Evolutionary conservation across 1,140 invertebrate genomes (phyloP).

Genomic region (Amyelois transitella): DNA sequence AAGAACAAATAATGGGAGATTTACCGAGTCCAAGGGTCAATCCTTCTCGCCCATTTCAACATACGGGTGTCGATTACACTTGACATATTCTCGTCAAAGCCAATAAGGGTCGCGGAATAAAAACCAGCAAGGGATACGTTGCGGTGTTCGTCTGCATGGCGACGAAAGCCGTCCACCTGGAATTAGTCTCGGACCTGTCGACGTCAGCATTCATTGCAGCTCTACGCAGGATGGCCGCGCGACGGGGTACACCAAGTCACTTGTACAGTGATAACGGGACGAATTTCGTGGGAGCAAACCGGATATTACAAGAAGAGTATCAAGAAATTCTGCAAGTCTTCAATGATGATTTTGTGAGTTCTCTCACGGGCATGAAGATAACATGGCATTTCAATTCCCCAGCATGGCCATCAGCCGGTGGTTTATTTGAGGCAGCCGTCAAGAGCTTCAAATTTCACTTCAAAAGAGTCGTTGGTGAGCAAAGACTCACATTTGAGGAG

Average conservation of each 20-base stretch:
- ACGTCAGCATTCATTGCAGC: slow-evolving; percentile 5
- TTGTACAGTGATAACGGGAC: slow-evolving; percentile 6
- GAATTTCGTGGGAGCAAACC: slow-evolving; percentile 5
- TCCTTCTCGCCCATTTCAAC: slow-evolving; percentile 1
- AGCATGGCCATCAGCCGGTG: not conserved
- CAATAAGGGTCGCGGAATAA: slow-evolving; percentile 4
- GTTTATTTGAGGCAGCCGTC: not conserved
- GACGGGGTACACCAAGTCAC: slow-evolving; percentile 2
- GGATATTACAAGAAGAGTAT: slow-evolving; percentile 3
- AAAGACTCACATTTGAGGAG: slow-evolving; percentile 7
- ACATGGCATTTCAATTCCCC: slow-evolving; percentile 4
- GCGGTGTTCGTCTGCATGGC: slow-evolving; percentile 6
- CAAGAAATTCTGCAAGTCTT: slow-evolving; percentile 1
- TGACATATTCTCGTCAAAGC: slow-evolving; percentile 1
- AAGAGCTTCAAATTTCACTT: slow-evolving; percentile 3
- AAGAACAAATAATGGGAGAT: slow-evolving; percentile 4
- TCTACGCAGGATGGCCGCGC: not conserved
- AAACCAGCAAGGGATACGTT: slow-evolving; percentile 10
- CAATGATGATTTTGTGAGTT: not conserved
- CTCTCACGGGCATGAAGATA: not conserved
- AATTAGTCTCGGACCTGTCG: too few relatives aligned
- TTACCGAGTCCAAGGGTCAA: not conserved
- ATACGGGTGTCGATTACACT: not conserved
- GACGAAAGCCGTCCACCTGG: slow-evolving; percentile 6
- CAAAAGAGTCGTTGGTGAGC: slow-evolving; percentile 4